Evolutionary conservation across 64 coral and sea anemone species (phyloP), one percentile per base, ranked within the genome.

Genomic region (Trachythela sp.): DNA sequence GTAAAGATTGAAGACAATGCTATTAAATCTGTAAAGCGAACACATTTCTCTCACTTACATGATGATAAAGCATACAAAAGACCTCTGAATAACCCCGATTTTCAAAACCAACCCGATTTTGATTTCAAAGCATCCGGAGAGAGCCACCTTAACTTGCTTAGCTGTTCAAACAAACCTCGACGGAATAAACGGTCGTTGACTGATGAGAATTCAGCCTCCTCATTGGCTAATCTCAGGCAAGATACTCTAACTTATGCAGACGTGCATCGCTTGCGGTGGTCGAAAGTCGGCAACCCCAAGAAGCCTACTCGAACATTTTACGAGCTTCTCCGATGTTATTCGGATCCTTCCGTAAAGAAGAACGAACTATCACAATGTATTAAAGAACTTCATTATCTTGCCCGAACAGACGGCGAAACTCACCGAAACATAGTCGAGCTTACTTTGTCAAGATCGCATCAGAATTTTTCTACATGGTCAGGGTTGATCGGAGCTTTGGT

Each of bases 251-350:
- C 91, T 8, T 92, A 94, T 36, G 85, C 67, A 52, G 93, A 94
- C 48, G 91, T 84, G 11, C 68, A 94, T 30, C 94, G 92, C 49
- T 91, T 98, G 77, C 88, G 91, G 49, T 93, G 88, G 89, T 90
- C 94, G 8, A 86, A 89, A 36, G 87, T 98, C 15, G 93, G 93
- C 37, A 93, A 98, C 32, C 94, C 90, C 33, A 89, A 77, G 22
- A 59, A 75, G 15, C 92, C 85, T 72, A 31, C 39, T 1, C 86
- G 91, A 43, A 89, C 95, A 1, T 77, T 98, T 31, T 93, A 94
- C 45, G 91, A 94, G 24, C 84, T 98, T 29, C 76, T 98, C 41
- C 93, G 94, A 20, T 98, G 95, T 88, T 94, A 94, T 85, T 90
- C 91, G 5, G 91, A 98, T 86, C 48, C 71, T 26, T 36, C 86